These are phyloP conservation scores for Oceanodroma leucorhoa DNA, from an alignment of 2,797 vertebrate species.

Conservation along the genomic window DNA sequence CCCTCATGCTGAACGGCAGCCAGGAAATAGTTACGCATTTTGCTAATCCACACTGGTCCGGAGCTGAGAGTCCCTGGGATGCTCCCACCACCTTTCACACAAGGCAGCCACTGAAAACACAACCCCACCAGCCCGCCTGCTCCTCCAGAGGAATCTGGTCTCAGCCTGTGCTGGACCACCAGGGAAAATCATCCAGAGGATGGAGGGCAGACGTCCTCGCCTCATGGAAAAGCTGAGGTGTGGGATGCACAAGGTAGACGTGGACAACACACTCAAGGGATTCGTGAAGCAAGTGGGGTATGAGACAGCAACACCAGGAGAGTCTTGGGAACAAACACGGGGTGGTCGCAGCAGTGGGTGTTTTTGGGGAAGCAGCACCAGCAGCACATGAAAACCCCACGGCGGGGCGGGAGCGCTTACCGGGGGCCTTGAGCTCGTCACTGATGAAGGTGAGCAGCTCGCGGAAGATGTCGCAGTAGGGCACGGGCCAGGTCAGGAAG, in stretches of 20 bases:
- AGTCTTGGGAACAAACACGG: accelerated
- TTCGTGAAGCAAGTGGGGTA: accelerated
- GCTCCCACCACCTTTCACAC: neutral
- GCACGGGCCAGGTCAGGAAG: constrained; percentile 94
- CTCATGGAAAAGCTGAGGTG: neutral
- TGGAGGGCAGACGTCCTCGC: neutral
- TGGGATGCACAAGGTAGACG: neutral
- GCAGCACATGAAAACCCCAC: accelerated
- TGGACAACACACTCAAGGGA: accelerated
- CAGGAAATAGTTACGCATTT: neutral
- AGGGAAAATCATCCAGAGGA: neutral
- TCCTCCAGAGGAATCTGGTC: neutral
- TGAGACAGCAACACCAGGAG: neutral
- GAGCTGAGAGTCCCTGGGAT: neutral
- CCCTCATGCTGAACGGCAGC: neutral
- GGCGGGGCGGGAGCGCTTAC: constrained; percentile 51
- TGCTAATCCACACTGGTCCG: neutral
- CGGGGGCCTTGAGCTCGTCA: constrained; percentile 89
- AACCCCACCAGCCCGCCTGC: neutral
- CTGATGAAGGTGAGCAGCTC: constrained; percentile 87
- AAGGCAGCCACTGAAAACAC: neutral
- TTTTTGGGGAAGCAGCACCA: neutral
- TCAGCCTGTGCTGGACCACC: neutral
- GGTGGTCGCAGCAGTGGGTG: accelerated
- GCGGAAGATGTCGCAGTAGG: constrained; percentile 87